Percentiles rank a stretch among this genome's conserved stretches.
Conservation (phyloP, 53 echinoderm and acorn worm species). For the Paracentrotus lividus region DNA sequence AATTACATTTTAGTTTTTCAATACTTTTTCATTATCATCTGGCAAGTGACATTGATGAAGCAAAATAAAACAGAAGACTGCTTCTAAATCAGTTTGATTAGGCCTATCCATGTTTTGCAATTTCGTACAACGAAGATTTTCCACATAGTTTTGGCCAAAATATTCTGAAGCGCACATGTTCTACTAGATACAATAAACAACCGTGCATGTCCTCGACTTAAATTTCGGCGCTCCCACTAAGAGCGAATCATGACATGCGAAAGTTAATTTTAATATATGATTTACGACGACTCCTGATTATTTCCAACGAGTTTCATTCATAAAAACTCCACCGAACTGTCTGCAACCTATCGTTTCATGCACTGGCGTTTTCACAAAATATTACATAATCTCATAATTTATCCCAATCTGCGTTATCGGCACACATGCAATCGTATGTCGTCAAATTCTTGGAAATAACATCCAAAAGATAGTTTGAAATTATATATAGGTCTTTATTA, state of each 20-base stretch:
- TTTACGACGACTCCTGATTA: not conserved
- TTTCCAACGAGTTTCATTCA: conserved; percentile 7
- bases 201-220: not conserved
- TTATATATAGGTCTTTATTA: too few species aligned
- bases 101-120: not conserved
- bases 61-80: not conserved
- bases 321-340: not conserved
- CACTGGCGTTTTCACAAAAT: not conserved
- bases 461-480: too few species aligned
- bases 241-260: not conserved
- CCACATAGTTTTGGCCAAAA: not conserved
- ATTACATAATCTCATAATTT: not conserved
- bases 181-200: not conserved
- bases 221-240: not conserved
- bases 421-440: too few species aligned
- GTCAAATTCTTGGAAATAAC: too few species aligned
- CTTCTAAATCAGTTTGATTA: not conserved
- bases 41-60: not conserved
- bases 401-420: too few species aligned
- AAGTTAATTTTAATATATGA: not conserved
- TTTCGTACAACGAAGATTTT: too few species aligned
- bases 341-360: not conserved
- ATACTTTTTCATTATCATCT: too few species aligned
- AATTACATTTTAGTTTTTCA: too few species aligned
- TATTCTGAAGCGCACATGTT: not conserved